Base-by-base conservation (phyloP, 2,888 invertebrate genomes). In the Colletes collaris region DNA sequence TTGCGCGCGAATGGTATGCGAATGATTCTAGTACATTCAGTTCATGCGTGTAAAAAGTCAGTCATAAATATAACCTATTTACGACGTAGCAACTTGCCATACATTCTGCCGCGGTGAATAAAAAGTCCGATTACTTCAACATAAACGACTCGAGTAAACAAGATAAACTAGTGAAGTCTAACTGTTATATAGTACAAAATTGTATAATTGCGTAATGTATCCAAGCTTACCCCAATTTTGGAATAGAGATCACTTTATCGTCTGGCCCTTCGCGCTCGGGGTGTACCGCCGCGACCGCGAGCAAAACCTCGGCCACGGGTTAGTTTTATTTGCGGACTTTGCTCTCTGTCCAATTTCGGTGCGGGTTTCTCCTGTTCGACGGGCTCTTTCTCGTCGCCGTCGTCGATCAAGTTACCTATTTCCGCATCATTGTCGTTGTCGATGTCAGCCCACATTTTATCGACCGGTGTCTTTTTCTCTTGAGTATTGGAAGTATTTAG, bases 211-310 rank as follows among this genome's bases (percentile, higher is more conserved):
- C 64, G 46, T 40, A 66, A 27, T 81, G 71, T 66, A 75, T 19
- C 68, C 75, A 78, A 77, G 58, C 70, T 80, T 67, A 69, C 44
- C 71, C 27, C 16, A 27, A 55, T 60, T 65, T 49, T 67, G 49
- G 27, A 40, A 58, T 53, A 67, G 35, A 50, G 3, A 56, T 53
- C 49, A 49, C 27, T 78, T 91, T 91, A 93, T 89, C 93, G 92
- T 53, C 93, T 89, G 35, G 91, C 92, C 86, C 93, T 89, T 71
- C 92, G 87, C 3, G 91, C 92, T 55, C 92, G 90, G 8, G 87
- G 84, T n/a, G 85, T 81, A 65, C 81, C 40, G 40, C 40, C 87
- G 2, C 92, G 88, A 16, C 89, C 90, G 50, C 91, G 90, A 0
- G 53, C 49, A n/a, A 81, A 89, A n/a, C 88, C 87, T 10, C 91